Evolutionary conservation across 2,797 vertebrate genomes (phyloP).

Genomic region (Calcarius lapponicus): DNA sequence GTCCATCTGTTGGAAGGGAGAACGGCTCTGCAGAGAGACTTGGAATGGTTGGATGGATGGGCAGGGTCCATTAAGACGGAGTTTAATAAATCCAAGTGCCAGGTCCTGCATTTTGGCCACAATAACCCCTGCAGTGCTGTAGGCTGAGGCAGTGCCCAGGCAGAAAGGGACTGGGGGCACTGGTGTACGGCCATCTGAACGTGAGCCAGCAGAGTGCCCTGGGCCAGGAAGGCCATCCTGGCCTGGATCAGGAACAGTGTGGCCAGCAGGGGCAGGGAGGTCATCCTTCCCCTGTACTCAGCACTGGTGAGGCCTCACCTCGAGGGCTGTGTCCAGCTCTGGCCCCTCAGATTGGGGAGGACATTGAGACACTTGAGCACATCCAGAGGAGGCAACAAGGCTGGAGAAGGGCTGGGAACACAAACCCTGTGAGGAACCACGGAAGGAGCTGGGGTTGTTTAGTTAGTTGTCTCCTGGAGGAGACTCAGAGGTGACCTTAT

Average conservation of each 20-base stretch:
- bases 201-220: background rate
- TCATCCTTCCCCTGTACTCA: fast-evolving
- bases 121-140: fast-evolving
- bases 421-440: fast-evolving
- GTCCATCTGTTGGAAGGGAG: fast-evolving
- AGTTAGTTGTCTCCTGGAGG: no score
- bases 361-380: fast-evolving
- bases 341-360: background rate
- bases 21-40: background rate
- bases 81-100: background rate
- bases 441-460: background rate
- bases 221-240: background rate
- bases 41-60: background rate
- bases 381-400: fast-evolving
- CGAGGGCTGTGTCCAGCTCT: background rate
- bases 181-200: fast-evolving
- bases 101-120: background rate
- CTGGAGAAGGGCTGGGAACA: background rate
- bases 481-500: background rate
- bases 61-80: background rate
- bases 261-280: background rate
- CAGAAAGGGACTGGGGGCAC: background rate
- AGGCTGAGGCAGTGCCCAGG: background rate
- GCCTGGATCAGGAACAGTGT: fast-evolving
- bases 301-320: background rate